These are phyloP conservation scores for Delphinus delphis DNA, from an alignment of 2,113 vertebrate species.

Conservation along the genomic window DNA sequence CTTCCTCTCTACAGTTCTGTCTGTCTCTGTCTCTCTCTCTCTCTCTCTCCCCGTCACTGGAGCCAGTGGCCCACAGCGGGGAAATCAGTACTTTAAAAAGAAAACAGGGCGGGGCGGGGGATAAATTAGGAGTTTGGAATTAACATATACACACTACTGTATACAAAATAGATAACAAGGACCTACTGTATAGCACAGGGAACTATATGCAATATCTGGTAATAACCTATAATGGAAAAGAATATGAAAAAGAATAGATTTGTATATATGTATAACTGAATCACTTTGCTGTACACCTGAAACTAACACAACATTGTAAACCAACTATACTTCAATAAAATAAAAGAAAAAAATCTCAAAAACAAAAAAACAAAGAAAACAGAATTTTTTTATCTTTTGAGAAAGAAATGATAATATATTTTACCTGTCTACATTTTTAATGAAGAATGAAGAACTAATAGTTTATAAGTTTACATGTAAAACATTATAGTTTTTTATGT, in stretches of 20 bases:
- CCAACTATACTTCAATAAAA: not conserved
- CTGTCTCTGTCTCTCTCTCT: not conserved
- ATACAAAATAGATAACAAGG: too few relatives aligned
- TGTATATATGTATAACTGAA: not conserved
- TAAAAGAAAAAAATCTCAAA: not conserved
- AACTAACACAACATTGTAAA: not conserved
- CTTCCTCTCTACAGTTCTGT: not conserved
- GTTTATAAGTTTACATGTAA: not conserved
- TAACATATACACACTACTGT: not conserved
- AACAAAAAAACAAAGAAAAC: not conserved
- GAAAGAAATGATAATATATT: not conserved
- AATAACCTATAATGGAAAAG: not conserved
- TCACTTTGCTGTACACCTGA: not conserved
- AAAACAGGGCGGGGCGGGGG: not conserved
- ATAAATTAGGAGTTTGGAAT: not conserved
- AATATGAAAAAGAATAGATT: not conserved
- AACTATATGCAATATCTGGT: not conserved
- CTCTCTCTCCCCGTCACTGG: not conserved
- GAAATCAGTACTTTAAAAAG: not conserved
- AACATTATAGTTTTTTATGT: not conserved
- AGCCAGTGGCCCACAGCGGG: not conserved
- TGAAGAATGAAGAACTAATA: not conserved
- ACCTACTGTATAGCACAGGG: not conserved
- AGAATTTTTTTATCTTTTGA: not conserved
- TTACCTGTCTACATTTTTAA: not conserved